Base-by-base conservation (phyloP, 2,113 vertebrate species). In the Eurystomus gularis region DNA sequence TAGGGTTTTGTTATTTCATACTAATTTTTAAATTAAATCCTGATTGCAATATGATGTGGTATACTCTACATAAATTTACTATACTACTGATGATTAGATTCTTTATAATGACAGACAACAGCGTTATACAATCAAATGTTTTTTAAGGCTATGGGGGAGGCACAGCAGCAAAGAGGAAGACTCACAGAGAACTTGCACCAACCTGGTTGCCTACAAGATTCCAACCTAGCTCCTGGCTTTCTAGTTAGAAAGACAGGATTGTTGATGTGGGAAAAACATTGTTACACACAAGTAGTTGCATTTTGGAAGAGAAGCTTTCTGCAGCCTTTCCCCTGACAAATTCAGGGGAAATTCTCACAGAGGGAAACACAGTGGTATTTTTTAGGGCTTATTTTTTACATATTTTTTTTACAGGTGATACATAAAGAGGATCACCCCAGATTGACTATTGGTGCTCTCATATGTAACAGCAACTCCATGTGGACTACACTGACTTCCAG, bases 391-490 rank as follows among this genome's bases (percentile, higher is more conserved):
- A 14, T 69, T 42, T 46, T 40, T 13, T 26, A 3, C 33, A 3
- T 12, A n/a, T 42, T 51, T 24, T 78, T 92, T 86, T 88, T 80
- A 51, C 64, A 92, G 40, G 42, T 52, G 33, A 37, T 28, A 29
- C 17, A 35, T 11, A 62, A 40, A 68, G 7, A 70, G 51, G 37
- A 95, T 60, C 54, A 46, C 18, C 86, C 54, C 44, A 69, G 87
- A 93, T 16, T 0, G 18, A 91, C 54, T 54, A 79, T 15, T 72
- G 97, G 97, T 81, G 77, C 95, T 96, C 97, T 98, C 98, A 97
- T 57, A 88, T 98, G 98, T 98, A 98, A 98, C 98, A 98, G 98
- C 98, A 98, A 98, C 98, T 98, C 98, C 98, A 98, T 98, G 96
- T 98, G 98, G 98, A 98, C 97, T 96, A 94, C 65, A 44, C 42